Percentiles rank a stretch among this genome's conserved stretches.
phyloP scores from a whole-genome alignment of 2,888 invertebrate genomes.

The Pollenia labialis region DNA sequence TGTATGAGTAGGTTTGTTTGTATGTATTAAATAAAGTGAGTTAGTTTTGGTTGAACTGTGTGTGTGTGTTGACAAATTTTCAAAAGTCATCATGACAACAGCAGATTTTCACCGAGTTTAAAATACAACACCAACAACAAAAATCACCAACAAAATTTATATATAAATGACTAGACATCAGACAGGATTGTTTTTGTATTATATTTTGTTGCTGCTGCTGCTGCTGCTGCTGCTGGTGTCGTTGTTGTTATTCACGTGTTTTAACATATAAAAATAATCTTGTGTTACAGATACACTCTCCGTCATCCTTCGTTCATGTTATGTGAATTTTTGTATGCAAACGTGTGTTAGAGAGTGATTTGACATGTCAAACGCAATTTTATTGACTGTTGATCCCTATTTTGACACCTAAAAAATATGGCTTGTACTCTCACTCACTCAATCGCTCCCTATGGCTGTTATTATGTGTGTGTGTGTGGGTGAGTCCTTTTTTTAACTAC shows the following conservation, averaged over 20 bases:
- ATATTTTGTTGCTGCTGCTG: slow-evolving; percentile 47
- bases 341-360: slow-evolving; percentile 66
- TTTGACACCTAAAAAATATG: slow-evolving; percentile 67
- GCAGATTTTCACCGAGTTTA: slow-evolving; percentile 70
- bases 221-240: slow-evolving; percentile 29
- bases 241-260: slow-evolving; percentile 40
- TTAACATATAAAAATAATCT: slow-evolving; percentile 63
- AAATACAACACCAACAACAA: slow-evolving; percentile 40
- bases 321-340: slow-evolving; percentile 42
- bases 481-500: slow-evolving; percentile 9
- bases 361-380: slow-evolving; percentile 75
- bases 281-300: slow-evolving; percentile 62
- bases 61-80: slow-evolving; percentile 68
- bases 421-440: slow-evolving; percentile 24
- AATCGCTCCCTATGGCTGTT: slow-evolving; percentile 9
- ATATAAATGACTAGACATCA: slow-evolving; percentile 67
- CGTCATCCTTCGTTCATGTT: slow-evolving; percentile 37
- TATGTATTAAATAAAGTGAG: background rate
- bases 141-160: background rate
- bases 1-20: background rate
- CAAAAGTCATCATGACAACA: slow-evolving; percentile 73
- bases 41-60: too few species aligned
- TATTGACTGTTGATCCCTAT: slow-evolving; percentile 75
- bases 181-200: slow-evolving; percentile 62
- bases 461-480: background rate